Base-by-base conservation (phyloP, 1,140 invertebrate genomes). In the Goniozus legneri region DNA sequence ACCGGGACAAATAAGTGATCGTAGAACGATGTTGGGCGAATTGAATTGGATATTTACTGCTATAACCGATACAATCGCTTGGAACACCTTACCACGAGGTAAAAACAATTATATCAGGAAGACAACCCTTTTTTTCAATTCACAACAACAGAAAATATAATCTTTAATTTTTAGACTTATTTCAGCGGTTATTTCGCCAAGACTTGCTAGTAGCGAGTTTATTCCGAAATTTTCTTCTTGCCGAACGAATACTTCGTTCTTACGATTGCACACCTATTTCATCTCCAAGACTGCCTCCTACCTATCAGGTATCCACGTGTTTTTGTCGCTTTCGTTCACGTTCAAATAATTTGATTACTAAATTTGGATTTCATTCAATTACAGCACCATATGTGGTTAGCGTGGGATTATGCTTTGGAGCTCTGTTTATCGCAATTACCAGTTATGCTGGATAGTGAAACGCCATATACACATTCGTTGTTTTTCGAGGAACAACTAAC, bases 31-130 rank as follows among this genome's bases (percentile, higher is more conserved):
- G 89, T 81, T 98, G 47, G 97, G 97, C 42, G 96, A 99, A 79
- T 78, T 99, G 32, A 99, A 99, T 79, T 99, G 97, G 97, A 97
- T 99, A 67, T 99, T 99, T 77, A 99, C 97, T 24, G 97, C 97
- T 6, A 98, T 99, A 43, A 99, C 97, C 2, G 97, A 99, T 72
- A 99, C 97, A n/a, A 98, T 99, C 67, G 97, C 97, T 0, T 99
- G 96, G 96, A 97, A 97, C 68, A 91, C 88, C 32, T 78, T 99
- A 48, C 91, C 94, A 12, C 80, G 84, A 79, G 86, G 86, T 87
- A 66, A 58, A 15, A 37, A 40, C 19, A 47, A n/a, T n/a, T n/a
- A n/a, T n/a, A n/a, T n/a, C n/a, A n/a, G n/a, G n/a, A n/a, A n/a
- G 15, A 19, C 8, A 3, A 36, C 3, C 12, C 24, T 7, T 30